These are phyloP conservation scores for Ephestia elutella DNA, from an alignment of 1,140 invertebrate species.

Conservation along the genomic window DNA sequence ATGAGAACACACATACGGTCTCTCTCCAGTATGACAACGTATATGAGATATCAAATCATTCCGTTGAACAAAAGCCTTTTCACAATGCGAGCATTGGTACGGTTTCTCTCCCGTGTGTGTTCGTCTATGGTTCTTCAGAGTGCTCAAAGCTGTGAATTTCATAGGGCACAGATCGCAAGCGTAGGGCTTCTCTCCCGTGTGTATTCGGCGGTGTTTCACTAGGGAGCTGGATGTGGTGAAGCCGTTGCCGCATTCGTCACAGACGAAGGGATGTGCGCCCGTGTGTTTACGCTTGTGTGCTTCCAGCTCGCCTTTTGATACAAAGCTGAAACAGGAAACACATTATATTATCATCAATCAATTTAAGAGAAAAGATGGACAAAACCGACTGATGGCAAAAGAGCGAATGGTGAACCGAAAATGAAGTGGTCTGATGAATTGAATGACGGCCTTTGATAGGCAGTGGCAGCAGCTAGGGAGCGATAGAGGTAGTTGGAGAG, in stretches of 20 bases:
- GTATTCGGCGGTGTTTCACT: conserved; percentile 81
- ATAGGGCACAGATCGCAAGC: conserved; percentile 89
- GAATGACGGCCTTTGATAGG: too few species aligned
- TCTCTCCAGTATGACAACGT: conserved; percentile 85
- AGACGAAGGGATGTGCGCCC: conserved; percentile 81
- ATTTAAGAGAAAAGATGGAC: too few species aligned
- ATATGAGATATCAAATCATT: conserved; percentile 81
- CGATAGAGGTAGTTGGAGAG: too few species aligned
- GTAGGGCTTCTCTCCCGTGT: conserved; percentile 87
- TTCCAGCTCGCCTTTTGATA: conserved; percentile 74
- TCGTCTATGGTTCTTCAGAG: conserved; percentile 78
- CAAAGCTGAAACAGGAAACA: conserved; percentile 44
- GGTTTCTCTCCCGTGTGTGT: conserved; percentile 86
- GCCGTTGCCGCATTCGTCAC: conserved; percentile 81
- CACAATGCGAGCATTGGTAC: conserved; percentile 60
- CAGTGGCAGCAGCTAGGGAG: too few species aligned
- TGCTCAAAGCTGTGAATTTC: conserved; percentile 81
- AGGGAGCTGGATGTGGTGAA: conserved; percentile 85
- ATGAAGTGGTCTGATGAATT: too few species aligned
- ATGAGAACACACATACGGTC: conserved; percentile 87
- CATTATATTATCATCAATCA: too few species aligned
- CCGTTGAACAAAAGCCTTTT: conserved; percentile 74
- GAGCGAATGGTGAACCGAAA: too few species aligned
- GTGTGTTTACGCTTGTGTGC: conserved; percentile 78
- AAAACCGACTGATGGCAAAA: too few species aligned